Evolutionary conservation across 2,888 invertebrate species (phyloP), one percentile per base, ranked within the genome.

Genomic region (Athalia cordata): DNA sequence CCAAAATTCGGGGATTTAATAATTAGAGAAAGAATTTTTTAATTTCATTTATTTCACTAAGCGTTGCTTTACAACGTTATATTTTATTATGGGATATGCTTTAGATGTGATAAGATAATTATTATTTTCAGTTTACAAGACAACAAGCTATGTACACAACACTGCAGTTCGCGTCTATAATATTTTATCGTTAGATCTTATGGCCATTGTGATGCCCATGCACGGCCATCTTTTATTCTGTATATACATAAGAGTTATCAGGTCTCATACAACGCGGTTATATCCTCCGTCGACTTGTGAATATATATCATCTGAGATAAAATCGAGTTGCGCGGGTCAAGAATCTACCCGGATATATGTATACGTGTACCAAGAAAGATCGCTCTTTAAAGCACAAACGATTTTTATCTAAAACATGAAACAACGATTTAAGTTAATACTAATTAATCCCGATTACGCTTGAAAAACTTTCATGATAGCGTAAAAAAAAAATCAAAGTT

Each of bases 281-380:
- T 76, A 66, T 78, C 79, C 78, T 75, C 80, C 68, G 77, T 76
- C 76, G 79, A 77, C 78, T 81, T 79, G 81, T 80, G 80, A 80
- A 81, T 82, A 83, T 84, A 84, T 82, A 81, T 83, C 82, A 83
- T 81, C 67, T 64, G 45, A 55, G 83, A 82, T 83, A 83, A 82
- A 78, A 84, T 83, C 83, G 78, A 78, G 76, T 82, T 83, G 82
- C 72, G 83, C 81, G 78, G 84, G 83, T 84, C 83, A 83, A 79
- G 83, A 82, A 81, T 82, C 80, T 59, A 81, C 82, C 83, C 83
- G 83, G 84, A 83, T 83, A 82, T 79, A 80, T 79, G 76, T 78
- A 45, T 65, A 7, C 45, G n/a, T 49, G 43, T 43, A 55, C 64
- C 45, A 45, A 64, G 64, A 64, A 64, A 43, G 29, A 29, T 29